Evolutionary conservation across 2,888 invertebrate species (phyloP).

Genomic region (Cryptocephalus moraei): DNA sequence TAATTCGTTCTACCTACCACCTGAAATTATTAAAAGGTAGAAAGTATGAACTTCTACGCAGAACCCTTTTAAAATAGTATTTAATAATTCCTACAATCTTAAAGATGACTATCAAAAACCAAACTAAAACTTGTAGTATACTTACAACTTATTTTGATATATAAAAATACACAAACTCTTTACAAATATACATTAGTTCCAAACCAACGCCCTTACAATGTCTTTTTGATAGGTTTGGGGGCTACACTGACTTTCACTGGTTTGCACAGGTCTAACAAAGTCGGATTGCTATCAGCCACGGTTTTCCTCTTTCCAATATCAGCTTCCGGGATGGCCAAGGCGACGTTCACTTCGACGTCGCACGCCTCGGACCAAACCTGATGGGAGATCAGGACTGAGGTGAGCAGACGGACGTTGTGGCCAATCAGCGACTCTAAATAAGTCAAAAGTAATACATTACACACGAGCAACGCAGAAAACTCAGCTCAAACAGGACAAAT

Average conservation of each 20-base stretch:
- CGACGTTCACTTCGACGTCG: constrained; percentile 76
- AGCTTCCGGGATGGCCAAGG: constrained; percentile 60
- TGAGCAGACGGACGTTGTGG: constrained; percentile 60
- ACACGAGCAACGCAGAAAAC: not conserved
- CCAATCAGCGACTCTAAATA: constrained; percentile 44
- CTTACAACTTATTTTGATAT: no score
- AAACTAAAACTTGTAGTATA: no score
- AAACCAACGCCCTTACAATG: constrained; percentile 20
- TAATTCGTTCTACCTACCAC: no score
- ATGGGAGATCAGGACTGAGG: constrained; percentile 82
- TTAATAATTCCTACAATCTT: no score
- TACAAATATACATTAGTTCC: not conserved
- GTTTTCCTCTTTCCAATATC: constrained; percentile 38
- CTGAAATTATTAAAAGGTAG: no score
- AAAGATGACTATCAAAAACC: no score
- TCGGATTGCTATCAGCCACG: constrained; percentile 41
- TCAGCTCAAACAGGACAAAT: no score
- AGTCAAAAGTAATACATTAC: not conserved
- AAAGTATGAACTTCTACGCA: no score
- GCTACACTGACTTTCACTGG: constrained; percentile 79
- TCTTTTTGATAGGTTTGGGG: constrained; percentile 77
- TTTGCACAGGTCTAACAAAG: constrained; percentile 70
- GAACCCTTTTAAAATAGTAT: no score
- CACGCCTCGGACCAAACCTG: constrained; percentile 90
- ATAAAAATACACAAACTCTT: no score